Evolutionary conservation across 2,888 invertebrate species (phyloP), one percentile per base, ranked within the genome.

Genomic region (Plusia festucae): DNA sequence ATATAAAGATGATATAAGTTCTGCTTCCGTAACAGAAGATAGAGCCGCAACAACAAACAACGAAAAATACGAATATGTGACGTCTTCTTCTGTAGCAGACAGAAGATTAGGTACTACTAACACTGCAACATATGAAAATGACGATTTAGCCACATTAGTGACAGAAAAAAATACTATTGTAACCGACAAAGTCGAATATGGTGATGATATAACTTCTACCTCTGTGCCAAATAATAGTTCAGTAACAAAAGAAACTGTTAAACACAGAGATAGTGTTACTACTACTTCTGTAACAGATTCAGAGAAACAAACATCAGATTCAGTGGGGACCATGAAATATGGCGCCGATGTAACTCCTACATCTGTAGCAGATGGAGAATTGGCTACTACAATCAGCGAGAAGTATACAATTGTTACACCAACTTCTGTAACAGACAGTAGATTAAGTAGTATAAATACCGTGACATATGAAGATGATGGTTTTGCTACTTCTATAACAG

Each of bases 201-300:
- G 40, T 40, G n/a, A 40, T 40, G 40, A n/a, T 34, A 34, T 20
- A 49, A 20, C 20, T 11, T 5, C 51, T n/a, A 51, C 44, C 59
- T 59, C 15, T 13, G 15, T 15, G 49, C 30, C 20, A n/a, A 32
- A 49, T 2, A 30, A 9, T 0, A 40, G 4, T n/a, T 34, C 7
- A 40, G n/a, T n/a, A 1, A 40, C 46, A 9, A 46, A 18, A 18
- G 46, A 46, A 0, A 9, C 46, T 18, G 18, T 46, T 9, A 46
- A 46, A 18, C 18, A 18, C 11, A 16, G 0, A 18, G 46, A 46
- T 16, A 16, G 1, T 6, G 18, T 46, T 18, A 46, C 46, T 46
- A 8, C 9, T 46, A 11, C 16, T 6, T 7, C 44, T 16, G 16
- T n/a, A 44, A 44, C 44, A 44, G 5, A 44, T 44, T n/a, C n/a